Percentiles rank a stretch among this genome's conserved stretches.
These are phyloP conservation scores for Pimephales promelas DNA, from an alignment of 2,113 vertebrate genomes.

Conservation along the genomic window DNA sequence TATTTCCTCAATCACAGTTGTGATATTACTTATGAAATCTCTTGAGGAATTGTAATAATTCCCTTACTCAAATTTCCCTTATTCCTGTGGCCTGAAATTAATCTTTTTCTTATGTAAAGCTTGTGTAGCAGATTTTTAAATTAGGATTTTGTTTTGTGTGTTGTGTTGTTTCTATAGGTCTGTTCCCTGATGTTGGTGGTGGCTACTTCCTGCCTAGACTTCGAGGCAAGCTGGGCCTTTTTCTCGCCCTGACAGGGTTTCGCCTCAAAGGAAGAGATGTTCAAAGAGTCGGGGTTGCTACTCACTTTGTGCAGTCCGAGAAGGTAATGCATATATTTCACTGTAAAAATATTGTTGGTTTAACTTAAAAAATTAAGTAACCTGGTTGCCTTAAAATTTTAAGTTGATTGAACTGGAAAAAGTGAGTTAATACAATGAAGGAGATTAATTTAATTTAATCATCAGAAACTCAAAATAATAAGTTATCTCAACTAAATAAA, in stretches of 20 bases:
- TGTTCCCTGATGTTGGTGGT: constrained; percentile 96
- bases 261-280: constrained; percentile 91
- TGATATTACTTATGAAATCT: constrained; percentile 17
- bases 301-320: constrained; percentile 89
- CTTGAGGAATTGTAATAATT: neutral
- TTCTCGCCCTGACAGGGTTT: constrained; percentile 89
- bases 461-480: too few relatives aligned
- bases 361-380: too few relatives aligned
- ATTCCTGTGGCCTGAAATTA: neutral
- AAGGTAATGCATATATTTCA: constrained; percentile 80
- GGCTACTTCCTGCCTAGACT: constrained; percentile 94
- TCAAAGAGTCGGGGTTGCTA: constrained; percentile 86
- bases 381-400: too few relatives aligned
- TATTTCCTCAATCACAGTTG: neutral
- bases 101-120: neutral
- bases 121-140: neutral
- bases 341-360: too few relatives aligned
- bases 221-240: constrained; percentile 85
- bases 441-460: too few relatives aligned
- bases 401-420: too few relatives aligned
- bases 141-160: too few relatives aligned
- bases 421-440: too few relatives aligned
- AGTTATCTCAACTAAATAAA: too few relatives aligned
- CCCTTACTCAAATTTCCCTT: neutral
- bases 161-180: constrained; percentile 79